Evolutionary conservation across 2,888 invertebrate species (phyloP).

Genomic region (Hesperia comma): DNA sequence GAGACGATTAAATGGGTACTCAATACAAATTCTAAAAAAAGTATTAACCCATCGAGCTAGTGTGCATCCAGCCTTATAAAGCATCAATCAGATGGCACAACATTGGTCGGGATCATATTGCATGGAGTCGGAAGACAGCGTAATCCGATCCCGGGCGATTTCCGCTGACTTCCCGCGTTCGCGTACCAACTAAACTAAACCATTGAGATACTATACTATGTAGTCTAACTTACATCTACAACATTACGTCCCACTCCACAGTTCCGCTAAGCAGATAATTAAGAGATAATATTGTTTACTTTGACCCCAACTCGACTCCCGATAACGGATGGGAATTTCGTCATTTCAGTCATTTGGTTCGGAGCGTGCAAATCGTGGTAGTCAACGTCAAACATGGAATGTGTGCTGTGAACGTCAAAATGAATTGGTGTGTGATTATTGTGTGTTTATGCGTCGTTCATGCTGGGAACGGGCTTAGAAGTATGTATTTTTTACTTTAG

Average conservation of each 20-base stretch:
- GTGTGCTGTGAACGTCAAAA: conserved; percentile 58
- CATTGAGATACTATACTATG: too few species aligned
- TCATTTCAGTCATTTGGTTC: conserved; percentile 72
- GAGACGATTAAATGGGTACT: too few species aligned
- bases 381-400: conserved; percentile 58
- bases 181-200: too few species aligned
- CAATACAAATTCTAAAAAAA: too few species aligned
- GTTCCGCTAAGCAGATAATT: conserved; percentile 61
- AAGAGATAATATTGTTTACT: conserved; percentile 71
- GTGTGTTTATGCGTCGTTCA: conserved; percentile 68
- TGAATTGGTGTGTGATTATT: conserved; percentile 71
- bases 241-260: conserved; percentile 54
- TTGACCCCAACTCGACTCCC: conserved; percentile 59
- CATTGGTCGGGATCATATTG: conserved; percentile 21
- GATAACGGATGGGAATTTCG: conserved; percentile 58
- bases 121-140: conserved; percentile 40
- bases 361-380: conserved; percentile 55
- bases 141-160: conserved; percentile 54
- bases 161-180: conserved; percentile 58
- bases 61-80: conserved; percentile 20
- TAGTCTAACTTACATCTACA: conserved; percentile 44
- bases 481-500: conserved; percentile 56
- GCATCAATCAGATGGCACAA: conserved; percentile 13
- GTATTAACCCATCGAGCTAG: too few species aligned
- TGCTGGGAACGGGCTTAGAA: conserved; percentile 64